These are phyloP conservation scores for Aldrovandia affinis DNA, from an alignment of 2,797 vertebrate species.

Conservation along the genomic window DNA sequence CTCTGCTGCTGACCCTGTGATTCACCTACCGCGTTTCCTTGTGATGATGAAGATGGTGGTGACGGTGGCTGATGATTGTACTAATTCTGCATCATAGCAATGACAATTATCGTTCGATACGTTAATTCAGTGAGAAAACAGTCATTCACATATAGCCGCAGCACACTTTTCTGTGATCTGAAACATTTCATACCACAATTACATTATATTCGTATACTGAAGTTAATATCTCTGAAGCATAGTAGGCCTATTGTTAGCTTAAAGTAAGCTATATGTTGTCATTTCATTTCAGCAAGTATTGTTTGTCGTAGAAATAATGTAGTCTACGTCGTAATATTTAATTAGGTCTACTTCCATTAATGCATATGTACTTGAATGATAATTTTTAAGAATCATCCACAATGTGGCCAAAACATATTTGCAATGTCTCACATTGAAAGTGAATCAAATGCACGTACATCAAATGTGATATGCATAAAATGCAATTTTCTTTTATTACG, in stretches of 20 bases:
- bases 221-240: too few species aligned
- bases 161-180: neutral
- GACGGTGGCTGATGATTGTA: neutral
- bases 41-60: neutral
- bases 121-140: neutral
- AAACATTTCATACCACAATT: too few species aligned
- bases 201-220: too few species aligned
- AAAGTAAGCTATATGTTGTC: too few species aligned
- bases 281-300: neutral
- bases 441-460: neutral
- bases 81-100: neutral
- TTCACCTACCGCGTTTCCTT: too few species aligned
- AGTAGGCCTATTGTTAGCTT: too few species aligned
- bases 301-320: neutral
- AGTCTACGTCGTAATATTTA: neutral
- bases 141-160: neutral
- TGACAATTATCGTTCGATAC: neutral
- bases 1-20: too few species aligned
- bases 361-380: neutral
- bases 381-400: neutral
- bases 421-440: neutral
- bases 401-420: too few species aligned
- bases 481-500: neutral
- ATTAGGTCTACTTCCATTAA: neutral
- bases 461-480: neutral